Conservation (phyloP, 2,888 invertebrate genomes). For the Pterostichus madidus region DNA sequence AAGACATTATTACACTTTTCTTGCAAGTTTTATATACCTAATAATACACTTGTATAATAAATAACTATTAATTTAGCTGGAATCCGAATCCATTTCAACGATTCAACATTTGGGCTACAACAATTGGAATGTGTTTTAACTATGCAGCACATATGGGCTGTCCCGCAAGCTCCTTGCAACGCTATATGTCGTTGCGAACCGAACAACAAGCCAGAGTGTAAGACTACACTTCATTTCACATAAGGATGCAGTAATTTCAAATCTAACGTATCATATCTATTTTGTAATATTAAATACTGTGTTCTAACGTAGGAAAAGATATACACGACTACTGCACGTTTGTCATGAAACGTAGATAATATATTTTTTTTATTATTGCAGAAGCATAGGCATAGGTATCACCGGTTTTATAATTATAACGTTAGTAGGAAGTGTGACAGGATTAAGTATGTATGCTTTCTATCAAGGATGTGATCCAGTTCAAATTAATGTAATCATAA, state of each 20-base stretch:
- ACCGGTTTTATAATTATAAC: background rate
- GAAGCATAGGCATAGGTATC: background rate
- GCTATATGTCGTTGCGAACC: background rate
- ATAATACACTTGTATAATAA: too few relatives aligned
- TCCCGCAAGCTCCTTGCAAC: constrained; percentile 16
- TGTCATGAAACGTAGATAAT: too few relatives aligned
- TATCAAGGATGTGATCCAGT: constrained; percentile 49
- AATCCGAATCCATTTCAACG: constrained; percentile 42
- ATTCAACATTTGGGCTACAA: background rate
- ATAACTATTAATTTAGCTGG: constrained; percentile 33
- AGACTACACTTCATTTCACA: background rate
- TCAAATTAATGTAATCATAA: constrained; percentile 12
- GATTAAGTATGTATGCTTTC: constrained; percentile 36
- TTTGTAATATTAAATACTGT: too few relatives aligned
- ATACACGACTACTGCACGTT: background rate
- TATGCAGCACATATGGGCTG: constrained; percentile 9
- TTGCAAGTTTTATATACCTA: too few relatives aligned
- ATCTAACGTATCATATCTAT: too few relatives aligned
- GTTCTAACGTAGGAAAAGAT: too few relatives aligned
- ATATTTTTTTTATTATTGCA: background rate
- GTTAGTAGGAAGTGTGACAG: background rate
- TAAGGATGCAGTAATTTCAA: too few relatives aligned
- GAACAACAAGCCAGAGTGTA: constrained; percentile 31
- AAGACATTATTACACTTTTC: too few relatives aligned
- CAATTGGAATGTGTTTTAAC: constrained; percentile 12